Conservation (phyloP, 64 coral and sea anemone species). For the Dendrophyllia cribrosa region DNA sequence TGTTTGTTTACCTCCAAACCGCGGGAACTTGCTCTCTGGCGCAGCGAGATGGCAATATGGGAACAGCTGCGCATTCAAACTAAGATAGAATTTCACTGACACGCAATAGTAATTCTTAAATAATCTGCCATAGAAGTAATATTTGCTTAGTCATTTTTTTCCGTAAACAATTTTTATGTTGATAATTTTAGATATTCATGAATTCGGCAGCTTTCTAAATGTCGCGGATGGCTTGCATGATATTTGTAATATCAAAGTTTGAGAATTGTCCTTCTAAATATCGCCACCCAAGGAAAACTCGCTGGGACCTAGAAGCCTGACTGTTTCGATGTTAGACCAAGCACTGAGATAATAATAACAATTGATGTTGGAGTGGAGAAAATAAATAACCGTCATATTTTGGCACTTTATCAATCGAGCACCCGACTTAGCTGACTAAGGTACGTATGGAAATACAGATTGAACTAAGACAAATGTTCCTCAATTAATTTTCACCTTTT, state of each 20-base stretch:
- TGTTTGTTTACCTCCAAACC: background rate
- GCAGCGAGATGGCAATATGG: background rate
- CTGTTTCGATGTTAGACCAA: background rate
- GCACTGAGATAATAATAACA: background rate
- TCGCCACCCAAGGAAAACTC: background rate
- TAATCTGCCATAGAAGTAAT: background rate
- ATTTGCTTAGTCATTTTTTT: background rate
- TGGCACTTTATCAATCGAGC: too few species aligned
- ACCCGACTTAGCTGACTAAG: too few species aligned
- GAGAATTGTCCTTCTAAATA: background rate
- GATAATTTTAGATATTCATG: background rate
- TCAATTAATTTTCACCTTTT: too few species aligned
- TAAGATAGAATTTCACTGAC: background rate
- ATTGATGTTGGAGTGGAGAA: background rate
- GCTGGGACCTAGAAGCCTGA: background rate
- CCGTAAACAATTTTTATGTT: background rate
- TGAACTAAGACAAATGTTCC: too few species aligned
- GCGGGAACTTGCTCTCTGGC: background rate
- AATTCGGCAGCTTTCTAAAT: background rate
- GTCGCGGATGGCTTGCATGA: background rate
- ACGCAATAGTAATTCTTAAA: background rate
- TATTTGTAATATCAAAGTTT: background rate
- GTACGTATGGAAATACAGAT: too few species aligned
- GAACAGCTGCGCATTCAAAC: conserved; percentile 5
- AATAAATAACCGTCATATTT: too few species aligned